A percentile compares a stretch with the other conserved stretches of the same genome.
phyloP scores from a whole-genome alignment of 30 jellyfish, hydroid and myxozoan species.

The Sanderia malayensis region DNA sequence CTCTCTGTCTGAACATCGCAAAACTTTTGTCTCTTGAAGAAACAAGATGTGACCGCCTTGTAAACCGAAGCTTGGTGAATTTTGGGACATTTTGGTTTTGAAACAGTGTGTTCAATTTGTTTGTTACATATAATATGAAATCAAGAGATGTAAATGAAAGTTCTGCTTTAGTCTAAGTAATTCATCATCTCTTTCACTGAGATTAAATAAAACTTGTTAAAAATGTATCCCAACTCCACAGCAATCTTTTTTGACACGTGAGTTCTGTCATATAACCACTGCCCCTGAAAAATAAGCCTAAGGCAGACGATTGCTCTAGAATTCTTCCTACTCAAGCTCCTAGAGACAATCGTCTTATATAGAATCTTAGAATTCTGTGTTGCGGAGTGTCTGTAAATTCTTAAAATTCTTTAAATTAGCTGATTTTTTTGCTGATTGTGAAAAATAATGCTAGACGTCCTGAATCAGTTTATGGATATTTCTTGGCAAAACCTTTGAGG shows the following conservation, averaged over 20 bases:
- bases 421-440: not conserved
- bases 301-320: slow-evolving; percentile 10
- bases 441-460: slow-evolving; percentile 5
- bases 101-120: slow-evolving; percentile 7
- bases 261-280: slow-evolving; percentile 10
- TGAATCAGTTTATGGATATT: not conserved
- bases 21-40: not conserved
- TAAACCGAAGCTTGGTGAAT: not conserved
- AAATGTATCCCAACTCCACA: slow-evolving; percentile 12
- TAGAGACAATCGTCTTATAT: slow-evolving; percentile 3
- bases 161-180: too few species aligned
- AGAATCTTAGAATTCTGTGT: slow-evolving; percentile 14
- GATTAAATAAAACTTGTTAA: slow-evolving; percentile 9
- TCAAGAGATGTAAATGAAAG: slow-evolving; percentile 1
- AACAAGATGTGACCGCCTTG: not conserved
- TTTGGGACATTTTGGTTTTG: slow-evolving; percentile 16
- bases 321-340: slow-evolving; percentile 16
- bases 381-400: slow-evolving; percentile 21
- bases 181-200: too few species aligned
- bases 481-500: slow-evolving; percentile 5
- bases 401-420: slow-evolving; percentile 4
- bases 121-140: not conserved
- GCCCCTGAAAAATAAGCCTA: slow-evolving; percentile 2
- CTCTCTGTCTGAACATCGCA: slow-evolving; percentile 3
- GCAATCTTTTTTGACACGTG: slow-evolving; percentile 1